Evolutionary conservation across 2,888 invertebrate species (phyloP).

Genomic region (Melieria picta): DNA sequence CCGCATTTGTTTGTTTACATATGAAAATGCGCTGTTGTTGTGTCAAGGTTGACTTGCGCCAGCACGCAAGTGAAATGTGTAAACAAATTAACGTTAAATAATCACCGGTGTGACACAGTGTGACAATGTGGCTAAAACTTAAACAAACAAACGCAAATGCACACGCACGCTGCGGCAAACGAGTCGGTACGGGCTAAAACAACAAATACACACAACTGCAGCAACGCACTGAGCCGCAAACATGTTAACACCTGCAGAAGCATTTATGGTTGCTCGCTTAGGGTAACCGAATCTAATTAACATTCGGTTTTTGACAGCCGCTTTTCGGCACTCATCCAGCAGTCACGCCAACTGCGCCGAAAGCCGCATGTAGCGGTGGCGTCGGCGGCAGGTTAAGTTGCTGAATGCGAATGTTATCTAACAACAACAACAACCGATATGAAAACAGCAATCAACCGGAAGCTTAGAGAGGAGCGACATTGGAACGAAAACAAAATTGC

Average conservation of each 20-base stretch:
- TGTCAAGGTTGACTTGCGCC: not conserved
- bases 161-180: not conserved
- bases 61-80: slow-evolving; percentile 19
- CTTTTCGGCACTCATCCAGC: too few species aligned
- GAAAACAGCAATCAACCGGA: too few species aligned
- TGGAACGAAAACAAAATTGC: too few species aligned
- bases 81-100: slow-evolving; percentile 28
- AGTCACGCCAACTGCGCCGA: too few species aligned
- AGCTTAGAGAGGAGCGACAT: too few species aligned
- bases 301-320: slow-evolving; percentile 3
- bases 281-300: slow-evolving; percentile 19
- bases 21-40: too few species aligned
- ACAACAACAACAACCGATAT: too few species aligned
- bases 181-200: not conserved
- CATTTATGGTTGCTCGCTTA: not conserved
- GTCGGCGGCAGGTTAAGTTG: too few species aligned
- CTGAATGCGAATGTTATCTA: too few species aligned
- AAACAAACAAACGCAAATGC: slow-evolving; percentile 2
- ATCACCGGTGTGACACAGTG: slow-evolving; percentile 15
- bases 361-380: too few species aligned
- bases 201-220: not conserved
- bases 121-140: slow-evolving; percentile 26
- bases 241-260: not conserved
- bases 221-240: not conserved
- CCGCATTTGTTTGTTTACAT: too few species aligned